Evolutionary conservation across 2,113 vertebrate genomes (phyloP), one percentile per base, ranked within the genome.

Genomic region (Crocuta crocuta): DNA sequence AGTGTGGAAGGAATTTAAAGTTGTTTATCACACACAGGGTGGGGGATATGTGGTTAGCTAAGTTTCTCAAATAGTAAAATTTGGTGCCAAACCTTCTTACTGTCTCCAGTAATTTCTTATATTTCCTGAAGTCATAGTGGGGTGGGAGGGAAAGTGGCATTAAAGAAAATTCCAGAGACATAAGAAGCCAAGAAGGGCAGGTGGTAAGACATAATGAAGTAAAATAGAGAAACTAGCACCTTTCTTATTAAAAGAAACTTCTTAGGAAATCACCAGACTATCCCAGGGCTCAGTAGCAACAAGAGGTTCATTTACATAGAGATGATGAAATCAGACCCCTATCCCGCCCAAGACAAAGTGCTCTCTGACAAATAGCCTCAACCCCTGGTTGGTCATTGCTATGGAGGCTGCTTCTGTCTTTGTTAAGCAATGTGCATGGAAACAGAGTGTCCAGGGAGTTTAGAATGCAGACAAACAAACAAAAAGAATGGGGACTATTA

Each of bases 61-160:
- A 78, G 61, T 78, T 81, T 91, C 33, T 89, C 50, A 76, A 39
- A 68, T 24, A 45, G 23, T 6, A 50, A 70, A 78, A 94, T 23
- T 31, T 76, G 65, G 8, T 78, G 31, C 24, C 43, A 39, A 61
- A 39, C 0, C 19, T 26, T 50, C 16, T 78, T 53, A 80, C 4
- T 7, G 5, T 79, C 31, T 35, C 23, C 48, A 81, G 71, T 58
- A 26, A 33, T 82, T 95, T 81, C 28, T 4, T 86, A 2, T 53
- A 43, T 50, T 73, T 21, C n/a, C 23, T 26, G 12, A 73, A 79
- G 28, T 89, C 15, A 58, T 81, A 50, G 58, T 66, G 45, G 39
- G 7, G 4, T 5, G 1, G 3, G 5, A 7, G 1, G 9, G 11
- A 12, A 58, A 58, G 15, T 74, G 1, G 4, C 19, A 1, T 35